phyloP scores from a whole-genome alignment of 2,113 vertebrate genomes.

The Anser cygnoides region DNA sequence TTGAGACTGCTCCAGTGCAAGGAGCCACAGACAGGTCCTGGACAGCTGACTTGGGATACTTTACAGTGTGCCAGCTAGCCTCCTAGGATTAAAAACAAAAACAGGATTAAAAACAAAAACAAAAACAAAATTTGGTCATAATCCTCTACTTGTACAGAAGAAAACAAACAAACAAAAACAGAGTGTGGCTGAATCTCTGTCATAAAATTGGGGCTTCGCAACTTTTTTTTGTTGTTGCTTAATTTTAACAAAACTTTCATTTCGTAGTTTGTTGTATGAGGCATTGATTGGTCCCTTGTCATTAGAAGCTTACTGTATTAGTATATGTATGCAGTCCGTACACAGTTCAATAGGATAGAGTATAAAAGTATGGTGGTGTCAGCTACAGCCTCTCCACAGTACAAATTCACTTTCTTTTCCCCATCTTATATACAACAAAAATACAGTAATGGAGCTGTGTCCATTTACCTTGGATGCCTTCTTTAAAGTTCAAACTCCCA shows the following conservation, averaged over 20 bases:
- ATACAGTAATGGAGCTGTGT: neutral
- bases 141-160: neutral
- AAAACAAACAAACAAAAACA: neutral
- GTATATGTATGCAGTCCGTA: too few species aligned
- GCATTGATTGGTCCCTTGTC: neutral
- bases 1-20: neutral
- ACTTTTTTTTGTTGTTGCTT: neutral
- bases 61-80: too few species aligned
- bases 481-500: neutral
- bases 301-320: neutral
- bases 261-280: neutral
- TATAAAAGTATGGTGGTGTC: neutral
- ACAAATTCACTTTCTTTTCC: neutral
- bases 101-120: neutral
- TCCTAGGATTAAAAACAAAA: neutral
- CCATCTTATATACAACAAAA: neutral
- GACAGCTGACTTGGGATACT: too few species aligned
- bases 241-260: neutral
- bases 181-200: neutral
- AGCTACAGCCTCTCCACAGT: neutral
- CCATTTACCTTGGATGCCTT: neutral
- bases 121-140: neutral
- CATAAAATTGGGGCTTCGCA: too few species aligned
- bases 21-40: too few species aligned
- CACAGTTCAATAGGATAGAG: neutral